phyloP scores from a whole-genome alignment of 2,888 invertebrate species.

The Nemotelus nigrinus region DNA sequence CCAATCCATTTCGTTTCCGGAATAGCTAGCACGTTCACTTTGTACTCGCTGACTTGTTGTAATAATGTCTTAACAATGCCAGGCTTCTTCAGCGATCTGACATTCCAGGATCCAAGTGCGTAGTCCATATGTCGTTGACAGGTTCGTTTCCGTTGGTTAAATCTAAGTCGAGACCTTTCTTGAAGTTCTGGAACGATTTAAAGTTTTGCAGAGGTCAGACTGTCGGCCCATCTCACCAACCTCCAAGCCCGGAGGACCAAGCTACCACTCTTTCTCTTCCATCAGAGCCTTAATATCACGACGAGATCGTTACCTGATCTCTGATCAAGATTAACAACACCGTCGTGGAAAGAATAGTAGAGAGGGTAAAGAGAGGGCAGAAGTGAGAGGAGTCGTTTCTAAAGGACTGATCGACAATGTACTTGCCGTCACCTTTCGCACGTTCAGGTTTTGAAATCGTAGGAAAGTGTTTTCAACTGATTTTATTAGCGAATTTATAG shows the following conservation, averaged over 20 bases:
- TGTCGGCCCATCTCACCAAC: background rate
- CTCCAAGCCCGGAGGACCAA: background rate
- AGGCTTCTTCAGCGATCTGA: background rate
- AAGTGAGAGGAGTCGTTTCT: too few species aligned
- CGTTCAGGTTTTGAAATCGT: too few species aligned
- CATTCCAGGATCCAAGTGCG: background rate
- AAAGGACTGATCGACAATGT: too few species aligned
- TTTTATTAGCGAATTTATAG: too few species aligned
- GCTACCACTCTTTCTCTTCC: too few species aligned
- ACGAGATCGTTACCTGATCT: too few species aligned
- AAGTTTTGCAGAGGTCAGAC: background rate
- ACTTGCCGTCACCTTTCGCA: too few species aligned
- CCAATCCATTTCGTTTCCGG: background rate
- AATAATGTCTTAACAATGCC: background rate
- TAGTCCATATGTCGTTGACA: background rate
- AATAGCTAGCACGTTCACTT: background rate
- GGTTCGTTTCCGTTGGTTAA: background rate
- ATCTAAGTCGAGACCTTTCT: background rate
- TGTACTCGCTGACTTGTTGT: background rate
- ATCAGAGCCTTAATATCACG: too few species aligned
- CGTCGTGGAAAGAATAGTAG: too few species aligned
- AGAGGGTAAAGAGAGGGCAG: too few species aligned
- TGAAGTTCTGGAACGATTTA: background rate
- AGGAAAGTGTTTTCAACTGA: too few species aligned
- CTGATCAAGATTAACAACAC: too few species aligned